Percentiles rank a stretch among this genome's conserved stretches.
phyloP scores from a whole-genome alignment of 2,113 vertebrate species.

The Chaenocephalus aceratus region DNA sequence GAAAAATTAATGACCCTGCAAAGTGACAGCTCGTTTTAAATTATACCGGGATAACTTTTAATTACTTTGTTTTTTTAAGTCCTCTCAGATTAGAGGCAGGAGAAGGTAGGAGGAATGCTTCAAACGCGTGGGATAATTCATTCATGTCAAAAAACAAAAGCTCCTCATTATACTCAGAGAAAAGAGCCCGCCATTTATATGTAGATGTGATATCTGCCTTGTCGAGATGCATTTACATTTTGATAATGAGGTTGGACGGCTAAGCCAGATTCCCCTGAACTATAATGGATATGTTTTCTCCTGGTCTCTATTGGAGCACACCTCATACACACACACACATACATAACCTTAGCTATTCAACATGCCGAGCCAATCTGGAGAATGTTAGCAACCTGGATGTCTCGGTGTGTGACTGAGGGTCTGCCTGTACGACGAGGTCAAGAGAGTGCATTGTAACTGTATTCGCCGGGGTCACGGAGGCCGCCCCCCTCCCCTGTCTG shows the following conservation, averaged over 20 bases:
- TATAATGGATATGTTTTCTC: slow-evolving; percentile 12
- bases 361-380: not conserved
- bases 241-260: slow-evolving; percentile 50
- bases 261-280: slow-evolving; percentile 21
- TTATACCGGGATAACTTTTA: slow-evolving; percentile 62
- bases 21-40: slow-evolving; percentile 36
- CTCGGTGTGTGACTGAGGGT: slow-evolving; percentile 36
- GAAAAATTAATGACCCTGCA: slow-evolving; percentile 36
- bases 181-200: slow-evolving; percentile 71
- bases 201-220: slow-evolving; percentile 72
- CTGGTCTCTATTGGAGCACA: slow-evolving; percentile 16
- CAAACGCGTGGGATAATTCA: slow-evolving; percentile 62
- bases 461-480: slow-evolving; percentile 63
- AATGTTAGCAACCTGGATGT: slow-evolving; percentile 19
- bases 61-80: slow-evolving; percentile 42
- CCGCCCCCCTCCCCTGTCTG: slow-evolving; percentile 49
- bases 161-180: slow-evolving; percentile 57
- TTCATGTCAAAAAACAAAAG: slow-evolving; percentile 67
- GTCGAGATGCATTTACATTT: slow-evolving; percentile 53
- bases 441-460: slow-evolving; percentile 64
- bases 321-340: slow-evolving; percentile 8
- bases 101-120: slow-evolving; percentile 35
- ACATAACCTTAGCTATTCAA: not conserved
- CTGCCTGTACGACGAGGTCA: slow-evolving; percentile 47
- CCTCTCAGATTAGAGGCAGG: slow-evolving; percentile 20